These are phyloP conservation scores for Cryptosula pallasiana DNA, from an alignment of 2,888 invertebrate genomes.

Conservation along the genomic window DNA sequence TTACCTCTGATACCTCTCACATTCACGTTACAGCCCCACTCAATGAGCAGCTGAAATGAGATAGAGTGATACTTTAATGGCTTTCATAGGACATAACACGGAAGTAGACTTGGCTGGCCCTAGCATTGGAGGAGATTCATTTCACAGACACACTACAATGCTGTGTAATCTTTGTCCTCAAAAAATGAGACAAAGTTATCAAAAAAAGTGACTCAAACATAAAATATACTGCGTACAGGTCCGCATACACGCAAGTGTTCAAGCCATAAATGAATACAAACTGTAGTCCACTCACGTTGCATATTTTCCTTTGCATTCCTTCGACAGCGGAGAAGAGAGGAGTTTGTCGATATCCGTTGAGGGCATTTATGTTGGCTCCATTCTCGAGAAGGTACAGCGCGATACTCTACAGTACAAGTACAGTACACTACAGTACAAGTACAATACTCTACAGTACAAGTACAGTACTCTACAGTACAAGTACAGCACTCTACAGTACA, in stretches of 20 bases:
- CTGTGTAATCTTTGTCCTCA: no score
- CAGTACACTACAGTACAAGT: neutral
- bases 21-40: constrained; percentile 52
- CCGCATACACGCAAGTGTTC: no score
- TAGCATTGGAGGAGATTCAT: no score
- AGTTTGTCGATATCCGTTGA: constrained; percentile 42
- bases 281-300: constrained; percentile 38
- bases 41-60: constrained; percentile 50
- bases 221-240: no score
- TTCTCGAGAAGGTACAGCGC: constrained; percentile 43
- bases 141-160: no score
- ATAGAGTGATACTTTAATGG: no score
- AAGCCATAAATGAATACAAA: no score
- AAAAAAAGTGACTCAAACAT: no score
- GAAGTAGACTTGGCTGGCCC: no score
- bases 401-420: constrained; percentile 37
- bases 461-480: constrained; percentile 40
- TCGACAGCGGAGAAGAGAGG: constrained; percentile 48
- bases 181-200: no score
- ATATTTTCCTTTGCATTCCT: constrained; percentile 41
- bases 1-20: constrained; percentile 37
- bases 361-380: constrained; percentile 47
- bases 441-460: constrained; percentile 23
- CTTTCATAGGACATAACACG: no score
- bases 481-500: neutral